A percentile compares a stretch with the other conserved stretches of the same genome.
Evolutionary conservation across 2,888 invertebrate genomes (phyloP).

Genomic region (Nemurella pictetii): DNA sequence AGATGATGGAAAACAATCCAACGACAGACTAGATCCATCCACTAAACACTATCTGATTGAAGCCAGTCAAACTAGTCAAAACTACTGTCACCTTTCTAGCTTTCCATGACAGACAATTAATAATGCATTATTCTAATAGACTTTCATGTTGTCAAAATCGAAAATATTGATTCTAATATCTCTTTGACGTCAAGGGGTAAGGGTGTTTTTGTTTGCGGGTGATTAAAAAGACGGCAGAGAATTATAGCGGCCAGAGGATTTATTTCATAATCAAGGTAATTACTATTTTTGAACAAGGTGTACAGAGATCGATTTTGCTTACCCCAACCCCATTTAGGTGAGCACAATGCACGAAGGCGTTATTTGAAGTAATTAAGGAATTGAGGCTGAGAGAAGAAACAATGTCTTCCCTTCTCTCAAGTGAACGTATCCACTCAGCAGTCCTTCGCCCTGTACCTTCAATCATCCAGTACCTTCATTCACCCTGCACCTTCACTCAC

Average conservation of each 20-base stretch:
- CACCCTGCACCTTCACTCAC: too few relatives aligned
- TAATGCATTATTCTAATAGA: neutral
- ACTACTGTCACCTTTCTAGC: neutral
- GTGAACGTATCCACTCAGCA: too few relatives aligned
- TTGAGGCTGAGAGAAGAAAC: too few relatives aligned
- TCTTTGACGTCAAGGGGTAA: constrained; percentile 4
- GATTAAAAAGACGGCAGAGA: constrained; percentile 4
- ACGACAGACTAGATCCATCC: neutral
- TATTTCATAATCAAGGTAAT: constrained; percentile 13
- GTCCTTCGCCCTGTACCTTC: too few relatives aligned
- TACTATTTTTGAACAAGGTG: neutral
- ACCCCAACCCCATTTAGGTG: too few relatives aligned
- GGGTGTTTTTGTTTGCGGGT: neutral
- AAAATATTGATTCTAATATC: constrained; percentile 11
- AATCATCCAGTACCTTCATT: too few relatives aligned
- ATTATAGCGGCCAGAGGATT: too few relatives aligned
- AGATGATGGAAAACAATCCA: neutral
- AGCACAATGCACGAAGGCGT: too few relatives aligned
- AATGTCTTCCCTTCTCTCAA: too few relatives aligned
- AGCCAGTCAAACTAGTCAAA: neutral
- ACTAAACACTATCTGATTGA: neutral
- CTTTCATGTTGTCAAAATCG: neutral
- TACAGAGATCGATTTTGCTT: neutral
- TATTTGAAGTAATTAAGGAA: too few relatives aligned
- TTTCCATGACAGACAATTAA: neutral